phyloP scores from a whole-genome alignment of 1,140 invertebrate genomes.

The Atta cephalotes region DNA sequence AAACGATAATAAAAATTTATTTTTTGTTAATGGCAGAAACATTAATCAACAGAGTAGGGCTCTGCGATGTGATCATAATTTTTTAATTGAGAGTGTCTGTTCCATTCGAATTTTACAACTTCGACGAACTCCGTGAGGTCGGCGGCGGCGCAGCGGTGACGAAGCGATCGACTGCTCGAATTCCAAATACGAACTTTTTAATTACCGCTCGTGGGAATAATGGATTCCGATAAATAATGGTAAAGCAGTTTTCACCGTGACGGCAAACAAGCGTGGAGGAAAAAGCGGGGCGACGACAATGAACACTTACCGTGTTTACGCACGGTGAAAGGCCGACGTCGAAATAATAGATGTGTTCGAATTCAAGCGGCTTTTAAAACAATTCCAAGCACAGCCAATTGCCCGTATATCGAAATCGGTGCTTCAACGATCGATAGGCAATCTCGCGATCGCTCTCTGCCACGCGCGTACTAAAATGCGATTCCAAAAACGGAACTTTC shows the following conservation, averaged over 20 bases:
- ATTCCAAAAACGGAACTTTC: conserved; percentile 67
- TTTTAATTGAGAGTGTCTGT: conserved; percentile 46
- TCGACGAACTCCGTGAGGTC: neutral
- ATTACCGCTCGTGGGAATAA: conserved; percentile 55
- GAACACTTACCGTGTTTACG: conserved; percentile 70
- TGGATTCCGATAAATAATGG: conserved; percentile 59
- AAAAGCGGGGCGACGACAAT: conserved; percentile 57
- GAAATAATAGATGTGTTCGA: conserved; percentile 65
- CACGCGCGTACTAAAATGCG: conserved; percentile 57
- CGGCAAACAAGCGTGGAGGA: conserved; percentile 28
- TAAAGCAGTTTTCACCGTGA: conserved; percentile 54
- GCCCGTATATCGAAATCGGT: conserved; percentile 52
- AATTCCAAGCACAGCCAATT: conserved; percentile 61
- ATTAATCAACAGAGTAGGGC: conserved; percentile 36
- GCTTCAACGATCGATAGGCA: conserved; percentile 66
- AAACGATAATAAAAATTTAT: conserved; percentile 40
- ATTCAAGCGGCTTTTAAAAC: conserved; percentile 69
- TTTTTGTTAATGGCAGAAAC: neutral
- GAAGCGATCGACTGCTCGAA: conserved; percentile 30
- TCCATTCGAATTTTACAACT: conserved; percentile 44
- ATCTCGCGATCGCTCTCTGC: conserved; percentile 62
- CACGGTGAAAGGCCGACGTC: conserved; percentile 62
- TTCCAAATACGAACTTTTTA: conserved; percentile 60
- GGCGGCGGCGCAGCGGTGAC: neutral
- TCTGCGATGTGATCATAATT: conserved; percentile 18